phyloP scores from a whole-genome alignment of 2,797 vertebrate genomes.

The Caiman crocodilus region DNA sequence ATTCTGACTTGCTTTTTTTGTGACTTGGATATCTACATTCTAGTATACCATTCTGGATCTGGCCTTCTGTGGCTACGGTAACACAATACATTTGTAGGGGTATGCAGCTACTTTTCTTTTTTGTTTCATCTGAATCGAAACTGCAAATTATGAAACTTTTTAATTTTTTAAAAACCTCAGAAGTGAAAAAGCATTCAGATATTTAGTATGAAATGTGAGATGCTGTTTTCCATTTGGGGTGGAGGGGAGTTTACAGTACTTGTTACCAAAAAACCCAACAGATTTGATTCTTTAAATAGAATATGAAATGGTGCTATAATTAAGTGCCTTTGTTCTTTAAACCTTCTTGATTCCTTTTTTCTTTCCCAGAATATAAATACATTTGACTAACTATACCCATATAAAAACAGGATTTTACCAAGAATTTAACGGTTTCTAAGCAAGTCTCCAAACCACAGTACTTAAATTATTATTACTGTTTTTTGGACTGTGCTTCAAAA shows the following conservation, averaged over 20 bases:
- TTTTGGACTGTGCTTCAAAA: constrained; percentile 10
- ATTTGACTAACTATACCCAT: accelerated
- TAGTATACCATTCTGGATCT: no score
- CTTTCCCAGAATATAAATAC: neutral
- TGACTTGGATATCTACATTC: no score
- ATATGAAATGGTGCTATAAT: neutral
- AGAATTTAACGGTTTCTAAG: neutral
- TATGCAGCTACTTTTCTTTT: no score
- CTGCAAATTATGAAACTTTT: neutral
- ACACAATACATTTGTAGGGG: no score
- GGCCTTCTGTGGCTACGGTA: no score
- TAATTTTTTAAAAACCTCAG: neutral
- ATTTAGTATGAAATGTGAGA: neutral
- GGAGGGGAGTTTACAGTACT: neutral
- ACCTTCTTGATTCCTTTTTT: neutral
- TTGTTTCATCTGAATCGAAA: neutral
- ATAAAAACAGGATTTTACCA: neutral
- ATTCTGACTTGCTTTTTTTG: no score
- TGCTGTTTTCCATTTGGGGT: neutral
- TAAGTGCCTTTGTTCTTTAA: neutral
- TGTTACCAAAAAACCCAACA: neutral
- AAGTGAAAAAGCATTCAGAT: neutral
- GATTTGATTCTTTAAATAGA: neutral
- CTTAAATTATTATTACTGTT: neutral
- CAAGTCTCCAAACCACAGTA: neutral